These are phyloP conservation scores for Liopterus haemorrhoidalis DNA, from an alignment of 2,888 invertebrate genomes.

Conservation along the genomic window DNA sequence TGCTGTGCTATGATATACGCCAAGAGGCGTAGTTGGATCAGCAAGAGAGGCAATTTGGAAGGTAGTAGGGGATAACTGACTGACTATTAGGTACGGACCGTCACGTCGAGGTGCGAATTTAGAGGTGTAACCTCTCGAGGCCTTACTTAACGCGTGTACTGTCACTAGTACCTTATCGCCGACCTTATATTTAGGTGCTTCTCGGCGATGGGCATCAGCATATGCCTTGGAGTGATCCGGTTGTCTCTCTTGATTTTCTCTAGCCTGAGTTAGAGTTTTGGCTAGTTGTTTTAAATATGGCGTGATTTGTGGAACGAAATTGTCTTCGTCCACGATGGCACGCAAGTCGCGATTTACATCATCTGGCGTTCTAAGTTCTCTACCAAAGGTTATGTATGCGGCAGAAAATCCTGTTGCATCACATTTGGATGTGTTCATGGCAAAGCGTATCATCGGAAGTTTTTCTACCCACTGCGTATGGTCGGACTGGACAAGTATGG, in stretches of 20 bases:
- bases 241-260: slow-evolving; percentile 20
- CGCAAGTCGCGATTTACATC: slow-evolving; percentile 23
- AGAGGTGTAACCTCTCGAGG: too few relatives aligned
- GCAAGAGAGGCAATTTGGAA: too few relatives aligned
- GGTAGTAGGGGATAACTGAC: too few relatives aligned
- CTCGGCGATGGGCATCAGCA: slow-evolving; percentile 23
- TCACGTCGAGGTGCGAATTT: too few relatives aligned
- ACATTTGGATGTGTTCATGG: slow-evolving; percentile 30
- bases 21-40: too few relatives aligned
- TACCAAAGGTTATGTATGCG: slow-evolving; percentile 33
- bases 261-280: slow-evolving; percentile 11
- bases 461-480: slow-evolving; percentile 31
- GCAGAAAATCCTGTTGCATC: slow-evolving; percentile 28
- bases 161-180: too few relatives aligned
- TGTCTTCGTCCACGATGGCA: slow-evolving; percentile 29
- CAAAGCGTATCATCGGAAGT: slow-evolving; percentile 30
- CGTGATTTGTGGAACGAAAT: slow-evolving; percentile 28
- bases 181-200: slow-evolving; percentile 18
- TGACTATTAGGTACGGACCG: too few relatives aligned
- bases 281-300: slow-evolving; percentile 28
- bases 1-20: too few relatives aligned
- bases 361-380: slow-evolving; percentile 30
- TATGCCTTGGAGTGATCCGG: slow-evolving; percentile 23
- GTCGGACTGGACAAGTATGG: slow-evolving; percentile 28
- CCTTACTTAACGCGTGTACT: too few relatives aligned